These are phyloP conservation scores for Drosophila teissieri DNA, from an alignment of 1,140 invertebrate genomes.

Conservation along the genomic window DNA sequence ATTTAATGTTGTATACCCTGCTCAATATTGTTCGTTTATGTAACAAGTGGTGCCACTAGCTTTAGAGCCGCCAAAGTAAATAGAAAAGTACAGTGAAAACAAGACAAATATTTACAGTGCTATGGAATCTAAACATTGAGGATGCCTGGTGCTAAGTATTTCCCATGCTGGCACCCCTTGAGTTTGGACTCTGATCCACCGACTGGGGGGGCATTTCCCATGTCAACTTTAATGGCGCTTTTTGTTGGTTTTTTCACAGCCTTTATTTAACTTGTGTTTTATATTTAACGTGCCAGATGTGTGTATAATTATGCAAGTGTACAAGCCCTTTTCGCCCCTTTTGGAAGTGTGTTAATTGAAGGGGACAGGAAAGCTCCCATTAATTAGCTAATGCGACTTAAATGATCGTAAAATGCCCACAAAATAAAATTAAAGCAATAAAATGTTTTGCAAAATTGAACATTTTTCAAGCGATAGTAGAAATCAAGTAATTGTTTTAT, in stretches of 20 bases:
- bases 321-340: not conserved
- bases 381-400: conserved; percentile 29
- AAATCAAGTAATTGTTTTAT: not conserved
- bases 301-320: conserved; percentile 60
- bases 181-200: conserved; percentile 29
- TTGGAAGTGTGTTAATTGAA: conserved; percentile 25
- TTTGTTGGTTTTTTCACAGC: conserved; percentile 34
- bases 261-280: conserved; percentile 45
- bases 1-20: too few relatives aligned
- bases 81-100: conserved; percentile 47
- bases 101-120: conserved; percentile 36
- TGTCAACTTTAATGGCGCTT: conserved; percentile 50
- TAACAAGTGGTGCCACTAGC: not conserved
- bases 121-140: conserved; percentile 9
- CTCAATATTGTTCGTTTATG: not conserved
- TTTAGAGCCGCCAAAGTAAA: conserved; percentile 59
- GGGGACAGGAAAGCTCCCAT: conserved; percentile 7
- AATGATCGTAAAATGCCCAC: conserved; percentile 28
- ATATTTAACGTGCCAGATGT: conserved; percentile 45
- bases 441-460: not conserved
- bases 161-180: conserved; percentile 8
- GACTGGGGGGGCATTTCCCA: conserved; percentile 64
- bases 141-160: conserved; percentile 20
- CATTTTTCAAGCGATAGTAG: too few relatives aligned
- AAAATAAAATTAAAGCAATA: conserved; percentile 2